phyloP scores from a whole-genome alignment of 2,113 vertebrate species.

The Corythornis madagascariensis region DNA sequence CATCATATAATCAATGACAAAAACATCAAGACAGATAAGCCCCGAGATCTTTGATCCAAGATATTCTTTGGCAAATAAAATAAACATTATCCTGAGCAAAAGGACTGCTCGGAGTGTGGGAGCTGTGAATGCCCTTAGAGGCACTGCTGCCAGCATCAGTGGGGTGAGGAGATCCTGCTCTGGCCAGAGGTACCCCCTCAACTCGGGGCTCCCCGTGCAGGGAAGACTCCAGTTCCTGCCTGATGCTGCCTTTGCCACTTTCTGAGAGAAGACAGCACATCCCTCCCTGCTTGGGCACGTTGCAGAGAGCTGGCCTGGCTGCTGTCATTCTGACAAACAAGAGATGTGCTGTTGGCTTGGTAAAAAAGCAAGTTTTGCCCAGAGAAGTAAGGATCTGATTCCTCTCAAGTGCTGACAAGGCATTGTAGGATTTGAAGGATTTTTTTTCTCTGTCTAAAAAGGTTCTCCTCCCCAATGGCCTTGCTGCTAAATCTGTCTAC shows the following conservation, averaged over 20 bases:
- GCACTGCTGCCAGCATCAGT: background rate
- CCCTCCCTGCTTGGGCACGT: background rate
- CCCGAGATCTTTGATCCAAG: conserved; percentile 33
- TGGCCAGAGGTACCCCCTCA: rapidly evolving
- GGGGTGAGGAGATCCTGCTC: background rate
- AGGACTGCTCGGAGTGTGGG: background rate
- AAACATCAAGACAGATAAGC: conserved; percentile 46
- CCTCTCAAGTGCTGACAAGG: background rate
- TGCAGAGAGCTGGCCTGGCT: background rate
- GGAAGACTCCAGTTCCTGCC: background rate
- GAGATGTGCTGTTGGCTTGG: background rate
- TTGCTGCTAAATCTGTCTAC: background rate
- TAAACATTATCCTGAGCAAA: background rate
- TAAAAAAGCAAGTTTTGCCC: background rate
- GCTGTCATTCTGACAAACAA: background rate
- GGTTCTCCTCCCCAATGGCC: background rate
- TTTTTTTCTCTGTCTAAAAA: background rate
- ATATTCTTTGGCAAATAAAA: background rate
- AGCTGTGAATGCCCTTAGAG: background rate
- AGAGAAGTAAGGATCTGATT: background rate
- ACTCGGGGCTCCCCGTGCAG: background rate
- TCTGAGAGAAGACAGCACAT: rapidly evolving
- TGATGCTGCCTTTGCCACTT: background rate
- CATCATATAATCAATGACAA: conserved; percentile 23
- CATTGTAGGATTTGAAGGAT: background rate